Percentiles rank a stretch among this genome's conserved stretches.
phyloP scores from a whole-genome alignment of 2,888 invertebrate genomes.

The Agriopis marginaria region DNA sequence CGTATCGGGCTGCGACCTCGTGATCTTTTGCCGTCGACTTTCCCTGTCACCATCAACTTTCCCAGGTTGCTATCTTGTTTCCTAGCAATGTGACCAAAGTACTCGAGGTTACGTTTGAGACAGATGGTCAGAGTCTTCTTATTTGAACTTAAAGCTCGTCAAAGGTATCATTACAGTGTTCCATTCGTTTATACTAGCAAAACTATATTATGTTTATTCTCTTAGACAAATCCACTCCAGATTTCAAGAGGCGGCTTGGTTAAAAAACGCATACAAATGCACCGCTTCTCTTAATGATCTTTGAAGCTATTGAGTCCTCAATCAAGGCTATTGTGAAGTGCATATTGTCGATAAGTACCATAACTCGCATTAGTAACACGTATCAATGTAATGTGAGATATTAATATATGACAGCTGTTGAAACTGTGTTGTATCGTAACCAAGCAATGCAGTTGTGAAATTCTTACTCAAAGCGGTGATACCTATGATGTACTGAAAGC shows the following conservation, averaged over 20 bases:
- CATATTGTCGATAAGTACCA: slow-evolving; percentile 25
- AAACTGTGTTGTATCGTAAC: not conserved
- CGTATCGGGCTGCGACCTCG: too few species aligned
- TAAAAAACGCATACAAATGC: slow-evolving; percentile 61
- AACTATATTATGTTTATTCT: not conserved
- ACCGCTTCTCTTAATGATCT: slow-evolving; percentile 52
- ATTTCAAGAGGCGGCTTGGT: slow-evolving; percentile 60
- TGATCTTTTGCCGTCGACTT: too few species aligned
- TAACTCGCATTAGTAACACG: slow-evolving; percentile 30
- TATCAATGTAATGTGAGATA: slow-evolving; percentile 14
- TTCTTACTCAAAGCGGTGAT: too few species aligned
- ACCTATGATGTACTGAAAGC: too few species aligned
- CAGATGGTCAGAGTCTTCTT: too few species aligned
- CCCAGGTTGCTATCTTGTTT: too few species aligned
- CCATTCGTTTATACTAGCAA: slow-evolving; percentile 61
- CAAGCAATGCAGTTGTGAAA: too few species aligned
- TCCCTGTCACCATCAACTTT: too few species aligned
- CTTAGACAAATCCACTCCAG: slow-evolving; percentile 67
- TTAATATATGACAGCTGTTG: not conserved
- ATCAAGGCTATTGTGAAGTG: slow-evolving; percentile 42
- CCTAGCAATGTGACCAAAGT: too few species aligned
- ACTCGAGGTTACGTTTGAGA: too few species aligned
- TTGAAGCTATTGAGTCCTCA: slow-evolving; percentile 57
- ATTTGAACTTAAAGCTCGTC: too few species aligned
- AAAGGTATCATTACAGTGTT: not conserved